Base-by-base conservation (phyloP, 2,888 invertebrate genomes). In the Cotesia congregata region DNA sequence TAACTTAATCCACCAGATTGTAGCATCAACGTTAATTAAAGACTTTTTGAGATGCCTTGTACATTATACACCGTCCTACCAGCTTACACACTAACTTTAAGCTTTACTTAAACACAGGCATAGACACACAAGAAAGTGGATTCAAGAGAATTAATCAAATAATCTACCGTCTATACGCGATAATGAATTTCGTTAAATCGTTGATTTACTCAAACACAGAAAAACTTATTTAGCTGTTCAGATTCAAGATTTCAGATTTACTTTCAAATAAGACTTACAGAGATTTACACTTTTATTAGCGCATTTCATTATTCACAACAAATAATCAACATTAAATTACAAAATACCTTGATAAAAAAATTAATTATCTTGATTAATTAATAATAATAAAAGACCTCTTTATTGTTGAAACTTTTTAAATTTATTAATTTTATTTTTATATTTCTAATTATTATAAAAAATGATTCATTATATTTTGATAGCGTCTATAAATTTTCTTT, bases 1-100 rank as follows among this genome's bases (percentile, higher is more conserved):
- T 20, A 62, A 62, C 62, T 20, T 20, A 62, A 62, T 20, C 20
- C 62, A 9, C 15, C 15, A 62, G 15, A 62, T 20, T 15, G 62
- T 15, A 62, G 20, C 62, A 20, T 62, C 62, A 62, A 62, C 62
- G 62, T 62, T 62, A 62, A 15, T 62, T 62, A 62, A 62, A 62
- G 62, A 62, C 62, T 15, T 62, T 62, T 62, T 20, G 20, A 62
- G 20, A 15, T 50, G 50, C 12, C 50, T 50, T 50, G 12, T 50
- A 30, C 30, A 30, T 30, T 30, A 50, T 50, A 50, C 1, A 7
- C 9, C 12, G 50, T 7, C 50, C 1, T 15, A 15, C 20, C 5
- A 15, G 15, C 15, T 17, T 15, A 30, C 30, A 30, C 30, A 30
- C 30, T 30, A 62, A 62, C 20, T 62, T 62, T 62, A 20, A 62